Evolutionary conservation across 2,113 vertebrate genomes (phyloP), one percentile per base, ranked within the genome.

Genomic region (Pterocles orientalis): DNA sequence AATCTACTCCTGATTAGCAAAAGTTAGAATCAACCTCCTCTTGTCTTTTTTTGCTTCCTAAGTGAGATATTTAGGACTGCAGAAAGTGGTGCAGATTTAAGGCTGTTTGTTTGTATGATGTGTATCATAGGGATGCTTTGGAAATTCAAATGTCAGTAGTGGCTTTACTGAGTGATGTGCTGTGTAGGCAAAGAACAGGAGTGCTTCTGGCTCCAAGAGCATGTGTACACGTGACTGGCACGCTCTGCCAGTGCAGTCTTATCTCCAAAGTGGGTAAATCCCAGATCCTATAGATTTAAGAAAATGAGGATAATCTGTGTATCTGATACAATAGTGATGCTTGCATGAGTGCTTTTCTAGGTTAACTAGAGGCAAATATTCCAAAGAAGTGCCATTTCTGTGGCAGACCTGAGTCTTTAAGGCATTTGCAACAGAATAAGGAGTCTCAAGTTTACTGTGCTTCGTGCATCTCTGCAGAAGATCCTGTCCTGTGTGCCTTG

Each of bases 211-310:
- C 60, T 45, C 29, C n/a, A 2, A 20, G 64, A 39, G 19, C 19
- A 1, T 11, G 2, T 0, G 11, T 23, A 19, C 6, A 0, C 7
- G 21, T 26, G 50, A n/a, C 33, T 19, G 20, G 28, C 71, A 23
- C 0, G 1, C 26, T 57, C 36, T 77, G 57, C 82, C 29, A 15
- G 1, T 7, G 19, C 36, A 66, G 53, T 34, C 56, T 54, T 26
- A 7, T 7, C 29, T 18, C 91, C 72, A 48, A 41, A 73, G 82
- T 31, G 45, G n/a, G 68, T 53, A 80, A 72, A 88, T 58, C 50
- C 71, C 6, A 3, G 45, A 66, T 79, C 26, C 48, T 65, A 3
- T 23, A 0, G 7, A 15, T 21, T 12, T 62, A 25, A 39, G 61
- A 16, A 45, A 62, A 50, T 18, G 8, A 34, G 68, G 26, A 26